Conservation (phyloP, 2,888 invertebrate genomes). For the Dynastes grantii region DNA sequence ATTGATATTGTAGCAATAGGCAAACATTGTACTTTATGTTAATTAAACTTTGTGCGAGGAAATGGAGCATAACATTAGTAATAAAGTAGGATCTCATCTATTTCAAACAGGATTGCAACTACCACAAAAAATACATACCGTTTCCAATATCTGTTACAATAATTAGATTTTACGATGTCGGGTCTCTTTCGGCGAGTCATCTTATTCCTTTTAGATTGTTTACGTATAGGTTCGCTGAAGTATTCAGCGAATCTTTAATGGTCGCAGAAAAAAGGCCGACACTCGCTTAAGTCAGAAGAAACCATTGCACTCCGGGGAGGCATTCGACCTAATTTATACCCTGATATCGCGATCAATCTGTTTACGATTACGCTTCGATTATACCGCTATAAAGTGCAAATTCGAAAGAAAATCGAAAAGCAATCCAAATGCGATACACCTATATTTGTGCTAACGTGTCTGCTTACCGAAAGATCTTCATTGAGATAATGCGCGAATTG, state of each 20-base stretch:
- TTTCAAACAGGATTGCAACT: too few species aligned
- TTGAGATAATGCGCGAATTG: background rate
- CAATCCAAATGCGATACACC: conserved; percentile 11
- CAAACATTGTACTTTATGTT: too few species aligned
- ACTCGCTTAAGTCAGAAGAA: conserved; percentile 30
- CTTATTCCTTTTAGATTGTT: conserved; percentile 21
- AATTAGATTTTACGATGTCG: conserved; percentile 23
- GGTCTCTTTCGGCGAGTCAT: conserved; percentile 9
- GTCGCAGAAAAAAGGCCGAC: conserved; percentile 49
- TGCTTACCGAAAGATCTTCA: background rate
- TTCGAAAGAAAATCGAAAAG: conserved; percentile 9
- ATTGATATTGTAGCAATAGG: too few species aligned
- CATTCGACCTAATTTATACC: conserved; percentile 56
- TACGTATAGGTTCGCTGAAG: conserved; percentile 36
- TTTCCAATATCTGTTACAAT: conserved; percentile 6
- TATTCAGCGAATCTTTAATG: conserved; percentile 53
- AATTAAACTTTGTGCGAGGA: too few species aligned
- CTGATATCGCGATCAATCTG: conserved; percentile 36
- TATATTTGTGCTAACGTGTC: background rate
- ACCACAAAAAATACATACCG: background rate
- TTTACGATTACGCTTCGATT: conserved; percentile 12
- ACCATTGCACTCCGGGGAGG: conserved; percentile 54
- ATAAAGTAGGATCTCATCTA: too few species aligned
- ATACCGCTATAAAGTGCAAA: conserved; percentile 13
- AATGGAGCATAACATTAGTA: too few species aligned